A percentile compares a stretch with the other conserved stretches of the same genome.
phyloP scores from a whole-genome alignment of 2,113 vertebrate species.

The Oceanites oceanicus region DNA sequence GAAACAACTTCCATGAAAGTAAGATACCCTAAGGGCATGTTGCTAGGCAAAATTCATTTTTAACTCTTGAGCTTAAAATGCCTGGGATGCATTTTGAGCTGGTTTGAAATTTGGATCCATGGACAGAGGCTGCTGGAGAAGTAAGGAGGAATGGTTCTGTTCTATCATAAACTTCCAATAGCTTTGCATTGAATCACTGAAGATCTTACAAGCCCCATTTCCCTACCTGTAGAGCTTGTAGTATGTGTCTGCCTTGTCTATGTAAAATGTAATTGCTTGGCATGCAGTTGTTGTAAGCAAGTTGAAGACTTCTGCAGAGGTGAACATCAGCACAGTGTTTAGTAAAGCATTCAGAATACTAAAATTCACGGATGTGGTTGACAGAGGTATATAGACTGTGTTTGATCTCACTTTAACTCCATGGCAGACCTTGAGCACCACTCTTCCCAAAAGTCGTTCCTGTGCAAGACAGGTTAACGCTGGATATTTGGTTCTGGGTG shows the following conservation, averaged over 20 bases:
- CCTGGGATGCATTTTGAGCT: background rate
- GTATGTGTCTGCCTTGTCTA: background rate
- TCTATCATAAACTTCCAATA: background rate
- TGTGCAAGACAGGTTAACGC: background rate
- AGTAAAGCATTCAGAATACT: background rate
- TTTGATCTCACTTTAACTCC: background rate
- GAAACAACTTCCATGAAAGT: background rate
- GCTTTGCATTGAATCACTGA: background rate
- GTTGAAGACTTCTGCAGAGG: background rate
- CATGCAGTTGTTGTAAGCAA: background rate
- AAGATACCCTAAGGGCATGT: background rate
- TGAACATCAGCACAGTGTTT: background rate
- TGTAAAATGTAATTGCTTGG: background rate
- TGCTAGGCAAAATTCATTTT: background rate
- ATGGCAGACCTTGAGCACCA: background rate
- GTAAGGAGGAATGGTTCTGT: background rate
- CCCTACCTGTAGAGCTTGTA: background rate
- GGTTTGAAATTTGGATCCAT: background rate
- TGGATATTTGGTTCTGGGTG: background rate
- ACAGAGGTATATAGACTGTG: background rate
- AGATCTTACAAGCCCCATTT: background rate
- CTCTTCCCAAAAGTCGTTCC: background rate
- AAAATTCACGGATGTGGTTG: background rate
- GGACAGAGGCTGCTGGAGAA: background rate
- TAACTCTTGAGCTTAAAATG: background rate